Conservation (phyloP, 2,797 vertebrate genomes). For the Takifugu ocellatus region DNA sequence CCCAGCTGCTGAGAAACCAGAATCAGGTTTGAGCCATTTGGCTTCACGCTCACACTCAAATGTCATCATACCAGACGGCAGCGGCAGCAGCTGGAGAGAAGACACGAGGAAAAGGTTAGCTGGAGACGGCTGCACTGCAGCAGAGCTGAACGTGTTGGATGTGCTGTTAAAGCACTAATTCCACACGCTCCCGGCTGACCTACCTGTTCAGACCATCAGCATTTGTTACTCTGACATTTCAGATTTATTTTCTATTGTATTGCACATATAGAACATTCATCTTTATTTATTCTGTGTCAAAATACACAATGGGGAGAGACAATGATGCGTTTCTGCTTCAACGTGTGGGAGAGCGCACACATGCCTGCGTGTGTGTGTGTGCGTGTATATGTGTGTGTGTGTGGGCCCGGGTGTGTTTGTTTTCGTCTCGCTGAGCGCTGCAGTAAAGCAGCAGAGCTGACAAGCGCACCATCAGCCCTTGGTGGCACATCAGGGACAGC, state of each 20-base stretch:
- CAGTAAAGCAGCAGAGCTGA: conserved; percentile 50
- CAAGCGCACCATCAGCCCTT: conserved; percentile 42
- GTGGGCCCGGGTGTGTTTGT: conserved; percentile 24
- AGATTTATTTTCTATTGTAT: too few relatives aligned
- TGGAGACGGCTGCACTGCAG: conserved; percentile 18
- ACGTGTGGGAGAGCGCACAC: too few relatives aligned
- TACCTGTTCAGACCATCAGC: neutral
- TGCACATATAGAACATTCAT: too few relatives aligned
- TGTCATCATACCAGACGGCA: conserved; percentile 54
- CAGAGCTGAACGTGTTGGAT: conserved; percentile 29
- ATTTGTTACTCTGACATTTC: too few relatives aligned
- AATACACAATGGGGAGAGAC: neutral
- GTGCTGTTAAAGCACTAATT: conserved; percentile 21
- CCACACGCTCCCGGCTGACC: neutral
- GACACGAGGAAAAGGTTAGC: conserved; percentile 25
- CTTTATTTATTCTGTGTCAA: too few relatives aligned
- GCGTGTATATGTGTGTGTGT: conserved; percentile 7
- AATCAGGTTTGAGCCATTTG: conserved; percentile 47
- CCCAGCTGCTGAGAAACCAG: conserved; percentile 43
- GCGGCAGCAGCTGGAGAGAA: conserved; percentile 54
- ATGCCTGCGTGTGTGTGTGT: conserved; percentile 12
- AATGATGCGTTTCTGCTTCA: conserved; percentile 7
- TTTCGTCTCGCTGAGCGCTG: conserved; percentile 43
- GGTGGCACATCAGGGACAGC: conserved; percentile 68
- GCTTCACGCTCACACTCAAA: conserved; percentile 47